Conservation (phyloP, 2,888 invertebrate species). For the Meghimatium bilineatum region DNA sequence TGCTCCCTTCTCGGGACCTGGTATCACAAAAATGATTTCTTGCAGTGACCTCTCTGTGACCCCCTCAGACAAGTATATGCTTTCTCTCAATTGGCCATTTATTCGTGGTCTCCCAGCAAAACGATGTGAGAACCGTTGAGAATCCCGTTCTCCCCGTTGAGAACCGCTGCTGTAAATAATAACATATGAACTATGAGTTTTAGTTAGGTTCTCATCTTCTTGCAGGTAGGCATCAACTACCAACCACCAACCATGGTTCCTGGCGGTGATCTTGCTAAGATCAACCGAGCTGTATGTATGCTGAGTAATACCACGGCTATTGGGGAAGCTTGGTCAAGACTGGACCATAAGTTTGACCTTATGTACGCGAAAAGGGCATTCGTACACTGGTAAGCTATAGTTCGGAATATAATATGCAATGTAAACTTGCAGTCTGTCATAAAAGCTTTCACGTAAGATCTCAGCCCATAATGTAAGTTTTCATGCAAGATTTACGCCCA, state of each 20-base stretch:
- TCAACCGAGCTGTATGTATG: conserved; percentile 51
- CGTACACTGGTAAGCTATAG: conserved; percentile 52
- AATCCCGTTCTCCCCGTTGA: too few relatives aligned
- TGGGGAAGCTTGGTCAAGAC: conserved; percentile 50
- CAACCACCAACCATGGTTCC: conserved; percentile 76
- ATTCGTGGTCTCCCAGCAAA: too few relatives aligned
- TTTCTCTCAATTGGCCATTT: too few relatives aligned
- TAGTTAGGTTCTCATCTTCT: not conserved
- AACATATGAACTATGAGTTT: not conserved
- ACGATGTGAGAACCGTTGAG: too few relatives aligned
- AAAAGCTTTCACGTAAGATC: too few relatives aligned
- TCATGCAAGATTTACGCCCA: too few relatives aligned
- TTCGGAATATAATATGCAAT: not conserved
- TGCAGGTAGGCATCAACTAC: conserved; percentile 86
- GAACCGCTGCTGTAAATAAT: too few relatives aligned
- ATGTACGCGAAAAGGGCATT: conserved; percentile 51
- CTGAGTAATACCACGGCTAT: conserved; percentile 53
- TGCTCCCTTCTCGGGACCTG: too few relatives aligned
- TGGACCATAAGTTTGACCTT: conserved; percentile 51
- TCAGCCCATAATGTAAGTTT: too few relatives aligned
- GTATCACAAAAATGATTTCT: too few relatives aligned
- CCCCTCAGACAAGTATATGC: too few relatives aligned
- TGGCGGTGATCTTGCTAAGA: conserved; percentile 49
- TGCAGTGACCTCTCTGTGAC: too few relatives aligned
- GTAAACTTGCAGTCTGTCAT: not conserved